These are phyloP conservation scores for Proales similis DNA, from an alignment of 1,140 invertebrate species.

Conservation along the genomic window DNA sequence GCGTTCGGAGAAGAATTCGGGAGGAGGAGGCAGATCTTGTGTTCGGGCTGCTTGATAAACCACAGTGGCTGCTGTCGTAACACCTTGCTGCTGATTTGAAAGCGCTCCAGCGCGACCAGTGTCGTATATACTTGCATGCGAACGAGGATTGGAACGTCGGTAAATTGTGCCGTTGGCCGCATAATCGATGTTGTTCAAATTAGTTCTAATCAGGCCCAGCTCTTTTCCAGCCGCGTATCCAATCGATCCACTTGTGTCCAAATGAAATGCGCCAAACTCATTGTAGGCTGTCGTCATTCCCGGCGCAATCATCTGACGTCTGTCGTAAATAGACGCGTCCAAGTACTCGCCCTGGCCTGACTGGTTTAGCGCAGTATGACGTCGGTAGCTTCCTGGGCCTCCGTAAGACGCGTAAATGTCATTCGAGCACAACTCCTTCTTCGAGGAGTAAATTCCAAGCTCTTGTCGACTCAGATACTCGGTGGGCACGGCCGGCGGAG, in stretches of 20 bases:
- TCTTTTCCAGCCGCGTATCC: conserved; percentile 34
- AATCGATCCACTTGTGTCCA: background rate
- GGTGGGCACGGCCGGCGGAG: conserved; percentile 26
- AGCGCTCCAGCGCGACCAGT: background rate
- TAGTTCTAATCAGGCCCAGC: conserved; percentile 22
- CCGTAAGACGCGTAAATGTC: conserved; percentile 15
- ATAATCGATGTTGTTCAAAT: conserved; percentile 36
- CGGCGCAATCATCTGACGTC: background rate
- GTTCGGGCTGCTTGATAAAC: conserved; percentile 15
- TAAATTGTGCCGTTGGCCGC: conserved; percentile 32
- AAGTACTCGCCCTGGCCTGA: conserved; percentile 4
- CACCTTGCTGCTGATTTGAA: conserved; percentile 5
- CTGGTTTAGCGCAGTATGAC: background rate
- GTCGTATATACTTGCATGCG: conserved; percentile 14
- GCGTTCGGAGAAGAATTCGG: conserved; percentile 9
- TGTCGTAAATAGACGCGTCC: conserved; percentile 21
- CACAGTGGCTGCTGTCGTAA: too few species aligned
- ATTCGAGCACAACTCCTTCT: conserved; percentile 20
- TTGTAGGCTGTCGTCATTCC: background rate
- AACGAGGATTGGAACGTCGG: conserved; percentile 17
- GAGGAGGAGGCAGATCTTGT: conserved; percentile 29
- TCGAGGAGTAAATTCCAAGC: conserved; percentile 34
- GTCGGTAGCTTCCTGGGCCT: conserved; percentile 7
- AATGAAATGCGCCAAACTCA: background rate
- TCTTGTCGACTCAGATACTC: conserved; percentile 34